Percentiles rank a stretch among this genome's conserved stretches.
Conservation (phyloP, 1,140 invertebrate genomes). For the Vollenhovia emeryi region DNA sequence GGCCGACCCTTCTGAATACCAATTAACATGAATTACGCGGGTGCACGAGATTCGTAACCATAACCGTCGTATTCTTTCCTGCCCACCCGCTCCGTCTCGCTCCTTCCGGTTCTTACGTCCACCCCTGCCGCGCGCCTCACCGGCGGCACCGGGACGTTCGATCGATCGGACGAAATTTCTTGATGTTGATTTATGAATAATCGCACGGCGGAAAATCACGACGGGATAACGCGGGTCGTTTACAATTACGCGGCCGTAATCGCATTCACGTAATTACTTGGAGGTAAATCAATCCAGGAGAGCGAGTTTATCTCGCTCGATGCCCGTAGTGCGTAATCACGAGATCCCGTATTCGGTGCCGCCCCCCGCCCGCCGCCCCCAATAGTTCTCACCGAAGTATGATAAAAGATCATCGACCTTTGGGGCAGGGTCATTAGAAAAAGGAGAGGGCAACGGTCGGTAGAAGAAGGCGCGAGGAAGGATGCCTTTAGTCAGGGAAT, state of each 20-base stretch:
- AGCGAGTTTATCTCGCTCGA: slow-evolving; percentile 34
- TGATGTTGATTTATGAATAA: slow-evolving; percentile 56
- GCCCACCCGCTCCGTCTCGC: too few species aligned
- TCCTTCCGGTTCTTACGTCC: too few species aligned
- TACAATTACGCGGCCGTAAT: slow-evolving; percentile 31
- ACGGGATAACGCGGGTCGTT: not conserved
- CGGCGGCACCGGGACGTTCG: not conserved
- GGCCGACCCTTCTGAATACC: slow-evolving; percentile 67
- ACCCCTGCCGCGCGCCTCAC: too few species aligned
- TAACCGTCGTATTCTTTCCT: slow-evolving; percentile 2
- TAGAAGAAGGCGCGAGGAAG: not conserved
- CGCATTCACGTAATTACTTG: slow-evolving; percentile 56
- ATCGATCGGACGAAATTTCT: slow-evolving; percentile 3
- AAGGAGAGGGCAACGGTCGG: not conserved
- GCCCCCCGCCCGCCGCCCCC: not conserved
- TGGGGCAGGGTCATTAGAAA: not conserved
- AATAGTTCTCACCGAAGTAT: slow-evolving; percentile 31
- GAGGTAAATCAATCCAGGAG: slow-evolving; percentile 66
- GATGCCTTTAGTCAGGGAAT: slow-evolving; percentile 26
- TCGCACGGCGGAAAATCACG: slow-evolving; percentile 8
- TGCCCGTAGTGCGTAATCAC: slow-evolving; percentile 32
- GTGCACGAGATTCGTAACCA: slow-evolving; percentile 64
- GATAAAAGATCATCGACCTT: slow-evolving; percentile 58
- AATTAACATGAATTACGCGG: slow-evolving; percentile 74
- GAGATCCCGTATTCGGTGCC: slow-evolving; percentile 15